phyloP scores from a whole-genome alignment of 2,113 vertebrate species.

The Tachysurus fulvidraco region DNA sequence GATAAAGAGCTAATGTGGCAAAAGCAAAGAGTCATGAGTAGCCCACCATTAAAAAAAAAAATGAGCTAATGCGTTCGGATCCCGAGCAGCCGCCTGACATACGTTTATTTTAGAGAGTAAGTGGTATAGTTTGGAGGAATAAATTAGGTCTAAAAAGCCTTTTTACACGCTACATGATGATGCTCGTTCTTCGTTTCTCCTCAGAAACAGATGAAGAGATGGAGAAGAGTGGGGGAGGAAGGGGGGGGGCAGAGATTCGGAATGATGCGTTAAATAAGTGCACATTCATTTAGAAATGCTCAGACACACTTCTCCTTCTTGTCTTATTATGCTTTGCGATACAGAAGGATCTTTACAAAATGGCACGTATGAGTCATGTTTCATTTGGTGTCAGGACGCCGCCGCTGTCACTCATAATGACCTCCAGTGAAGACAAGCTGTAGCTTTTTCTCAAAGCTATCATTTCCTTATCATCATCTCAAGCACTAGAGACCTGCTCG shows the following conservation, averaged over 20 bases:
- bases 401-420: conserved; percentile 26
- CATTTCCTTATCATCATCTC: conserved; percentile 20
- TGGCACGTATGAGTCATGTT: conserved; percentile 33
- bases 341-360: conserved; percentile 29
- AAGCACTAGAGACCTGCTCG: conserved; percentile 8
- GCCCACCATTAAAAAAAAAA: conserved; percentile 6
- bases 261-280: background rate
- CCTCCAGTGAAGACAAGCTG: conserved; percentile 40
- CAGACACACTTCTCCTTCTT: background rate
- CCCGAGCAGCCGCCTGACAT: background rate
- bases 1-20: conserved; percentile 9
- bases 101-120: conserved; percentile 36
- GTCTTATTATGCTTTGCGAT: background rate
- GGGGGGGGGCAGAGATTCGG: background rate
- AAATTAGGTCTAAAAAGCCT: conserved; percentile 43
- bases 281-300: conserved; percentile 1
- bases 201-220: conserved; percentile 8
- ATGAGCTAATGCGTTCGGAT: conserved; percentile 37
- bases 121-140: conserved; percentile 31
- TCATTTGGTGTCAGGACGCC: conserved; percentile 15
- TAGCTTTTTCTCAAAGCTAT: background rate
- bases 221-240: background rate
- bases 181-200: conserved; percentile 6
- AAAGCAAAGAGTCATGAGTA: background rate
- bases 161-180: conserved; percentile 12